Evolutionary conservation across 2,888 invertebrate species (phyloP), one percentile per base, ranked within the genome.

Genomic region (Stenchaetothrips biformis): DNA sequence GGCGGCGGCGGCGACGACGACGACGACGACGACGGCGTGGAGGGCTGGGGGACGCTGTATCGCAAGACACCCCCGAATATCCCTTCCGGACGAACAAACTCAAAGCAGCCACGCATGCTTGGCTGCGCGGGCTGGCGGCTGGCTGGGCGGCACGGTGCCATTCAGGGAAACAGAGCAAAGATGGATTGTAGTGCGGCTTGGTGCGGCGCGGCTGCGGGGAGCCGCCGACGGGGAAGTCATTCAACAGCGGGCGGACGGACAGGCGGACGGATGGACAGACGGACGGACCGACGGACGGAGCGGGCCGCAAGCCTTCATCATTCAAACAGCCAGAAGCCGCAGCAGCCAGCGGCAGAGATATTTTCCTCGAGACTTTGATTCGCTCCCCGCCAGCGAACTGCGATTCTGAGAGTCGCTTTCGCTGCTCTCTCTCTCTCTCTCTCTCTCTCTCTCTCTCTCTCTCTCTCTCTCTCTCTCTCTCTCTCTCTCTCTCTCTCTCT

Each of bases 151-250:
- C 67, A 6, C 67, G 37, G 37, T 37, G 25, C 67, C 67, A 67
- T 59, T 59, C 67, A 67, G 67, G 67, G 67, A 67, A 67, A 67
- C 67, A 67, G 67, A 67, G 21, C 21, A 67, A 67, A 67, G 67
- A 67, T 67, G 67, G 67, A 67, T 67, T 67, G 67, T 67, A 21
- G 67, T n/a, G 67, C 67, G 37, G 59, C 59, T 13, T 2, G 53
- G 13, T 53, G 53, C 53, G 53, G 16, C 53, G 53, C 16, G 53
- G 53, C 53, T 9, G 53, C 2, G 53, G 53, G 53, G 53, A 9
- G 53, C 13, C 13, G 53, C 53, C 13, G 53, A 16, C 13, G 13
- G 53, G 53, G 53, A 16, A 9, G 53, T 9, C 13, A 16, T 16
- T 9, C 53, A 16, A 16, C 53, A 16, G 53, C 13, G 53, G 13